Conservation (phyloP, 1,140 invertebrate genomes). For the Atta texana region DNA sequence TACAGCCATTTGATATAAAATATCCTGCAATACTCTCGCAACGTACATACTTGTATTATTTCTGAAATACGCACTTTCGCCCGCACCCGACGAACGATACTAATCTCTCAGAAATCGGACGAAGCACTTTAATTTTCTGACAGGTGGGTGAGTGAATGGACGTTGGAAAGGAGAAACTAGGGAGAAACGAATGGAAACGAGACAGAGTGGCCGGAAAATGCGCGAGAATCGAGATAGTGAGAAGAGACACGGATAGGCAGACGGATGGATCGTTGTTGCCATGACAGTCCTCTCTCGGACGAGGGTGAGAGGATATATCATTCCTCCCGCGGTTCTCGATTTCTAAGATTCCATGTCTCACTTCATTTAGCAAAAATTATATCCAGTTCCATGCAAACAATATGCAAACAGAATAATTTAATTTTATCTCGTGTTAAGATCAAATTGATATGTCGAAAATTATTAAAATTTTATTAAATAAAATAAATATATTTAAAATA, state of each 20-base stretch:
- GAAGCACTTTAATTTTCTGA: constrained; percentile 60
- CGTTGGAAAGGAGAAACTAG: neutral
- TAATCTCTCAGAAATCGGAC: constrained; percentile 47
- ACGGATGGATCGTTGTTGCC: constrained; percentile 77
- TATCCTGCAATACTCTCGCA: neutral
- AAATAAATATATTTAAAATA: neutral
- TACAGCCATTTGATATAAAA: neutral
- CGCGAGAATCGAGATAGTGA: constrained; percentile 50
- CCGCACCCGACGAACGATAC: constrained; percentile 34
- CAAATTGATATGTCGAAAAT: neutral
- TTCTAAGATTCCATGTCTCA: constrained; percentile 63
- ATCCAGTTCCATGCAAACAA: constrained; percentile 36
- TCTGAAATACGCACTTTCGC: constrained; percentile 35
- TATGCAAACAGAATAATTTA: neutral
- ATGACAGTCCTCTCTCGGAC: constrained; percentile 73
- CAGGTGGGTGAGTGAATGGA: constrained; percentile 21
- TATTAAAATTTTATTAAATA: neutral
- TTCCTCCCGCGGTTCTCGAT: constrained; percentile 65
- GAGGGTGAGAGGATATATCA: constrained; percentile 69
- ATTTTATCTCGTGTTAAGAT: neutral
- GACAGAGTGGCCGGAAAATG: constrained; percentile 65
- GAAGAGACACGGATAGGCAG: constrained; percentile 61
- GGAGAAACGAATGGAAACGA: constrained; percentile 44
- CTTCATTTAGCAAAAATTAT: constrained; percentile 35
- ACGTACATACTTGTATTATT: constrained; percentile 2